phyloP scores from a whole-genome alignment of 2,113 vertebrate species.

The Eclectus roratus region DNA sequence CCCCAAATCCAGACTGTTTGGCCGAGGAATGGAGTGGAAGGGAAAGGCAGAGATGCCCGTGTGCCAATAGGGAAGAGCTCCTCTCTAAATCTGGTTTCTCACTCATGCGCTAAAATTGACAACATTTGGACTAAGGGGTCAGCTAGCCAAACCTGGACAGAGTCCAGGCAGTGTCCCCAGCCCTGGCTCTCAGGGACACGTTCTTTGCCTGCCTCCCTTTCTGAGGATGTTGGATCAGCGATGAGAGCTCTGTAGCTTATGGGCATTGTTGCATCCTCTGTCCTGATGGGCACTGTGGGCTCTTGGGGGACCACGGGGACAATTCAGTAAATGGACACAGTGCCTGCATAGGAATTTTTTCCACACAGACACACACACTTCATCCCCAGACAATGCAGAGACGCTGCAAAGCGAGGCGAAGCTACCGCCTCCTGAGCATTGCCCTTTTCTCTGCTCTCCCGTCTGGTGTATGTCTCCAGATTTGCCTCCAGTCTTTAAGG shows the following conservation, averaged over 20 bases:
- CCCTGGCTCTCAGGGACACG: background rate
- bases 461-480: constrained; percentile 13
- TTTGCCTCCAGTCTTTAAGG: background rate
- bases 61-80: background rate
- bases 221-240: background rate
- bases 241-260: constrained; percentile 11
- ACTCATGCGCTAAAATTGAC: background rate
- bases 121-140: background rate
- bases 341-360: constrained; percentile 34
- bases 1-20: background rate
- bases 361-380: background rate
- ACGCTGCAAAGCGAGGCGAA: background rate
- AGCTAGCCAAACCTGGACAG: background rate
- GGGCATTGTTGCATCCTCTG: background rate
- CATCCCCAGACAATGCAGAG: constrained; percentile 36
- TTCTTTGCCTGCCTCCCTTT: background rate
- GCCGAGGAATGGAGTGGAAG: background rate
- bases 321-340: constrained; percentile 25
- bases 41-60: background rate
- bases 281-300: background rate
- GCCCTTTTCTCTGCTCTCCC: constrained; percentile 8
- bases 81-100: background rate
- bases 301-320: background rate
- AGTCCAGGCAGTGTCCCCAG: background rate
- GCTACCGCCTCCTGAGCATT: background rate